These are phyloP conservation scores for Hemiprocne comata DNA, from an alignment of 2,113 vertebrate species.

Conservation along the genomic window DNA sequence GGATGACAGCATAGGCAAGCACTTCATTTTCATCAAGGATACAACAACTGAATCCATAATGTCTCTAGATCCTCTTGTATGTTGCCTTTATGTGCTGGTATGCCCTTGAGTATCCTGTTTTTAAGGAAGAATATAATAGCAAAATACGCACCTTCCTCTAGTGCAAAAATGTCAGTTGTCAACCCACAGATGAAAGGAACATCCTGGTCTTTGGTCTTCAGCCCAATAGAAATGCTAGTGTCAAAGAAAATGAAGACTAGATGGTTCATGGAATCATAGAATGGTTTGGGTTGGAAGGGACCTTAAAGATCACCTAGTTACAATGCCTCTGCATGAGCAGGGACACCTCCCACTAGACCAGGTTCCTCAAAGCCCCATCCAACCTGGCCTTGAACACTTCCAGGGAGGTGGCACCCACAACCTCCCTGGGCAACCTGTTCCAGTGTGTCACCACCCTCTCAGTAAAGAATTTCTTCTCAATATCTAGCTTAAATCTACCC, in stretches of 20 bases:
- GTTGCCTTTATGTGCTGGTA: not conserved
- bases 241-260: not conserved
- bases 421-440: too few relatives aligned
- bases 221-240: not conserved
- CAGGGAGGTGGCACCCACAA: too few relatives aligned
- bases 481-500: too few relatives aligned
- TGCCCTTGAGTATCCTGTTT: not conserved
- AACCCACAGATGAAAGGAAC: not conserved
- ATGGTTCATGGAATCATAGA: too few relatives aligned
- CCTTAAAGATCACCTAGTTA: too few relatives aligned
- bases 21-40: not conserved
- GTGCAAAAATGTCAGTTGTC: not conserved
- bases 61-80: not conserved
- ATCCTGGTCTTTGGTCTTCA: not conserved
- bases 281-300: too few relatives aligned
- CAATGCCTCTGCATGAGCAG: too few relatives aligned
- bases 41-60: not conserved
- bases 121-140: not conserved
- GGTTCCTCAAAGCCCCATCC: too few relatives aligned
- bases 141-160: not conserved
- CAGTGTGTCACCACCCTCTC: too few relatives aligned
- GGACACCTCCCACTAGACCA: too few relatives aligned
- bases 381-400: too few relatives aligned
- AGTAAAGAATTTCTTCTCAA: too few relatives aligned
- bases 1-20: not conserved